phyloP scores from a whole-genome alignment of 2,113 vertebrate genomes.

The Calyptommatus sinebrachiatus region DNA sequence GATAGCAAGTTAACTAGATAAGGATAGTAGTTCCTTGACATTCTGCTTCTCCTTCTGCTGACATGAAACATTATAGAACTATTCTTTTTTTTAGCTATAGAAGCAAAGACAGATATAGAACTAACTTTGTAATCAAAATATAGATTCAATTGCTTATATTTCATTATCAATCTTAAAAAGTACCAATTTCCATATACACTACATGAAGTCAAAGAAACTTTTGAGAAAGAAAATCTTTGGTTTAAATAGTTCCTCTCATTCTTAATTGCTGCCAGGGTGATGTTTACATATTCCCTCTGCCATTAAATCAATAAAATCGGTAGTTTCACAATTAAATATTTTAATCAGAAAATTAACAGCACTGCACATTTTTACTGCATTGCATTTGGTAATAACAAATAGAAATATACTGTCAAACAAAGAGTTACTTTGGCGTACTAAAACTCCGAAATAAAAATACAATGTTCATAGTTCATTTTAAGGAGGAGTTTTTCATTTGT shows the following conservation, averaged over 20 bases:
- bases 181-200: not conserved
- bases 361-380: conserved; percentile 18
- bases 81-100: conserved; percentile 33
- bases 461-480: not conserved
- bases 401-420: conserved; percentile 20
- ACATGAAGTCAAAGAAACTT: conserved; percentile 1
- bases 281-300: not conserved
- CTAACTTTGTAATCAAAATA: not conserved
- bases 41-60: conserved; percentile 28
- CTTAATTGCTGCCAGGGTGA: not conserved
- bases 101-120: not conserved
- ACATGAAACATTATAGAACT: not conserved
- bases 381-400: not conserved
- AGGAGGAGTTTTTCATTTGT: not conserved
- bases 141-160: not conserved
- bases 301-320: conserved; percentile 19
- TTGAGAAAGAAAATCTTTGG: conserved; percentile 3
- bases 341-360: conserved; percentile 13
- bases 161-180: not conserved
- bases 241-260: not conserved
- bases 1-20: conserved; percentile 43
- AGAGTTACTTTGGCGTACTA: not conserved
- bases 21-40: conserved; percentile 25
- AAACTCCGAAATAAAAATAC: not conserved
- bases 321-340: conserved; percentile 20